Evolutionary conservation across 1,140 invertebrate species (phyloP), one percentile per base, ranked within the genome.

Genomic region (Bombus impatiens): DNA sequence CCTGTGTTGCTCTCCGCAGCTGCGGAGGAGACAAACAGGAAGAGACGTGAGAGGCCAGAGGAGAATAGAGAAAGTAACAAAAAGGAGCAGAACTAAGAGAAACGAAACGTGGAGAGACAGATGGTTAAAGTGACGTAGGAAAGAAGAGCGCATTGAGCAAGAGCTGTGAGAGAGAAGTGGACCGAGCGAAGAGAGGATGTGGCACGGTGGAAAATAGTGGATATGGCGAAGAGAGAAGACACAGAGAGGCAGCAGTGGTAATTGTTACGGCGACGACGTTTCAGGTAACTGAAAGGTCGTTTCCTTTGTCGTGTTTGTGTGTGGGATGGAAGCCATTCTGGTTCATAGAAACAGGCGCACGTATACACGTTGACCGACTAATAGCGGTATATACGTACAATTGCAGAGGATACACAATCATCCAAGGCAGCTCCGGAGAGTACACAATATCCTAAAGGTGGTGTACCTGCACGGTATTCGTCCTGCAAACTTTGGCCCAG

Each of bases 271-370:
- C 81, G 83, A 89, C 88, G 80, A 87, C 91, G 81, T 91, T 91
- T 90, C 90, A 89, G 90, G 78, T 91, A 91, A 76, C 87, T 90
- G 88, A 89, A 89, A 91, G 78, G 90, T 88, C 90, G 86, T 88
- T 91, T 91, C 87, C 90, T 91, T 90, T 91, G 90, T 90, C 86
- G 82, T 65, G 82, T 86, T 82, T 82, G 84, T 91, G 85, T 84
- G 79, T 22, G 40, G 72, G 78, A 72, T 47, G 59, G 68, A 28
- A 75, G 65, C 53, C 70, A 53, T 86, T 53, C 57, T 44, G n/a
- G 65, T 82, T 80, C 67, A 35, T 78, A 78, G 40, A 59, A 28
- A 40, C 70, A 65, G 79, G 47, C 42, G 37, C 67, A 86, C 78
- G 47, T 59, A 59, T 65, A n/a, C 59, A n/a, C 28, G 59, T 40